Evolutionary conservation across 2,797 vertebrate species (phyloP).

Genomic region (Paramormyrops hopkinsi): DNA sequence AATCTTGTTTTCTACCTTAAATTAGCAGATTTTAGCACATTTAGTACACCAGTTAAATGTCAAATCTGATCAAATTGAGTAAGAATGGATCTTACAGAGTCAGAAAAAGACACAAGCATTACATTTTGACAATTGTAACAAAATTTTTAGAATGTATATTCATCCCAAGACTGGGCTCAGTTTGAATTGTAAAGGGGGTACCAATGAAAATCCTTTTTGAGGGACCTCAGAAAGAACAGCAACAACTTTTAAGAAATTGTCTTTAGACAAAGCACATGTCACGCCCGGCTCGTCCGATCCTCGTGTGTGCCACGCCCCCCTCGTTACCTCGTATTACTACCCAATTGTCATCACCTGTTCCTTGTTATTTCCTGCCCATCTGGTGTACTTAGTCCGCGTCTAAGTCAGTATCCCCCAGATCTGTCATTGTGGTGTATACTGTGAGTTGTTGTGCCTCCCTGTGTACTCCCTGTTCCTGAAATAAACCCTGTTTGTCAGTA

Average conservation of each 20-base stretch:
- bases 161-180: background rate
- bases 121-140: background rate
- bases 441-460: no score
- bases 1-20: constrained; percentile 14
- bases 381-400: no score
- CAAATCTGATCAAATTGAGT: background rate
- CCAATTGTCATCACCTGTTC: no score
- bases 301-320: no score
- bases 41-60: background rate
- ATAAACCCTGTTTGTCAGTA: no score
- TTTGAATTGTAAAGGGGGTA: background rate
- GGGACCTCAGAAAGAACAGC: background rate
- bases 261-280: background rate
- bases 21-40: background rate
- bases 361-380: no score
- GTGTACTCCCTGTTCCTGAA: no score
- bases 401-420: no score
- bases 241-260: background rate
- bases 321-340: no score
- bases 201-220: background rate
- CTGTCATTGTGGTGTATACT: no score
- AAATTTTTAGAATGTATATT: background rate
- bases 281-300: no score
- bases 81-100: background rate
- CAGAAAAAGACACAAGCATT: background rate